Evolutionary conservation across 2,888 invertebrate genomes (phyloP).

Genomic region (Tetrapedia diversipes): DNA sequence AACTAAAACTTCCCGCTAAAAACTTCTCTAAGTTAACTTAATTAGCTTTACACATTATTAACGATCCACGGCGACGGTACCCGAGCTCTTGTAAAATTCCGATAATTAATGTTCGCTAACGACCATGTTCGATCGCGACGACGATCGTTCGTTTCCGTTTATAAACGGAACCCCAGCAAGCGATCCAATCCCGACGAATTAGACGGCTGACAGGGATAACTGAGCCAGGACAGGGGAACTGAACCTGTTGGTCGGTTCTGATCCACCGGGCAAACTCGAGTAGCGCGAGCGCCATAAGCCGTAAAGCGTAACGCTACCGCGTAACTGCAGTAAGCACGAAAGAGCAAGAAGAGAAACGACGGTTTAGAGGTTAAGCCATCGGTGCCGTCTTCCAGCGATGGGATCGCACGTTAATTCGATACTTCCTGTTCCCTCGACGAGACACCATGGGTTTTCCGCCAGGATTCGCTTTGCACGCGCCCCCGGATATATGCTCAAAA

Average conservation of each 20-base stretch:
- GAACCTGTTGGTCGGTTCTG: conserved; percentile 46
- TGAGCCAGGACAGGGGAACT: conserved; percentile 55
- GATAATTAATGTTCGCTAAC: conserved; percentile 6
- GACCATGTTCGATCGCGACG: conserved; percentile 1
- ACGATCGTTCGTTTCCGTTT: neutral
- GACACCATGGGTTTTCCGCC: conserved; percentile 59
- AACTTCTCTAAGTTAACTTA: too few species aligned
- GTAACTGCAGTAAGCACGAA: neutral
- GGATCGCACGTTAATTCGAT: conserved; percentile 77
- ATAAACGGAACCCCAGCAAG: neutral
- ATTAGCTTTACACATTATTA: conserved; percentile 10
- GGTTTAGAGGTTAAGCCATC: conserved; percentile 52
- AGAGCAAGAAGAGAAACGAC: neutral
- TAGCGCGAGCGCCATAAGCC: conserved; percentile 33
- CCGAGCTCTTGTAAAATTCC: neutral
- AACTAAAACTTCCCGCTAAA: conserved; percentile 13
- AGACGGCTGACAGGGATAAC: conserved; percentile 20
- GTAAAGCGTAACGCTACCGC: conserved; percentile 41
- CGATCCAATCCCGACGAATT: conserved; percentile 25
- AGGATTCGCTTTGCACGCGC: conserved; percentile 18
- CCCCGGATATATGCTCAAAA: neutral
- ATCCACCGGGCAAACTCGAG: conserved; percentile 15
- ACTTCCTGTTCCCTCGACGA: conserved; percentile 74
- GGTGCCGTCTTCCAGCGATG: conserved; percentile 55
- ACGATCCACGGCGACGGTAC: too few species aligned